Conservation (phyloP, 2,797 vertebrate species). For the Aplochiton taeniatus region DNA sequence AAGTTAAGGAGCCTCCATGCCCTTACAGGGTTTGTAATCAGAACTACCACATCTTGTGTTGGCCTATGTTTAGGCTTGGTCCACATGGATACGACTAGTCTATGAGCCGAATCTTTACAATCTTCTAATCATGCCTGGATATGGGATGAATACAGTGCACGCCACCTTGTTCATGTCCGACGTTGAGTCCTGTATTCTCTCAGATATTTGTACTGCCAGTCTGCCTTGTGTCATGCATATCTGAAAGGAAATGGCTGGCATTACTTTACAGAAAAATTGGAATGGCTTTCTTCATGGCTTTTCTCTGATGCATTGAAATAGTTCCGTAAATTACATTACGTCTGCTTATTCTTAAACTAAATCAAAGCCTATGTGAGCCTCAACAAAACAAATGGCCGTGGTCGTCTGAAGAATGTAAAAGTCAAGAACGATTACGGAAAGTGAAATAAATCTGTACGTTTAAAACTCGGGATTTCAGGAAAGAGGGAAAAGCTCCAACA, state of each 20-base stretch:
- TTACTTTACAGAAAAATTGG: conserved; percentile 60
- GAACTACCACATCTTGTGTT: conserved; percentile 59
- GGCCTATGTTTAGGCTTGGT: conserved; percentile 62
- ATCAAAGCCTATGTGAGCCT: conserved; percentile 63
- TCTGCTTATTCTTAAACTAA: conserved; percentile 67
- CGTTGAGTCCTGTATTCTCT: conserved; percentile 34
- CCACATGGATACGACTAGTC: conserved; percentile 44
- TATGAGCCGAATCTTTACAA: conserved; percentile 41
- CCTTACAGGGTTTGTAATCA: conserved; percentile 54
- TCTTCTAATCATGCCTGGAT: conserved; percentile 25
- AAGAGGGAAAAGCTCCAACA: conserved; percentile 50
- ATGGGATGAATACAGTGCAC: conserved; percentile 31
- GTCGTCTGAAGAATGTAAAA: conserved; percentile 47
- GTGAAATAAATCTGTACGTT: conserved; percentile 49
- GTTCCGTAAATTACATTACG: conserved; percentile 66
- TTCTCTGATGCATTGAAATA: conserved; percentile 52
- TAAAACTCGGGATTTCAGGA: conserved; percentile 51
- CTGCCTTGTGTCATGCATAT: conserved; percentile 53
- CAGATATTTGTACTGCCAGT: conserved; percentile 57
- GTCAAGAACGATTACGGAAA: conserved; percentile 47
- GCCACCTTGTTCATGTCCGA: conserved; percentile 15
- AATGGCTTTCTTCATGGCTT: conserved; percentile 45
- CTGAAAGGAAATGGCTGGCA: conserved; percentile 63
- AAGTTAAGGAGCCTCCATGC: conserved; percentile 50
- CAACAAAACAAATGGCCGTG: conserved; percentile 50